Base-by-base conservation (phyloP, 2,888 invertebrate genomes). In the Erannis defoliaria region DNA sequence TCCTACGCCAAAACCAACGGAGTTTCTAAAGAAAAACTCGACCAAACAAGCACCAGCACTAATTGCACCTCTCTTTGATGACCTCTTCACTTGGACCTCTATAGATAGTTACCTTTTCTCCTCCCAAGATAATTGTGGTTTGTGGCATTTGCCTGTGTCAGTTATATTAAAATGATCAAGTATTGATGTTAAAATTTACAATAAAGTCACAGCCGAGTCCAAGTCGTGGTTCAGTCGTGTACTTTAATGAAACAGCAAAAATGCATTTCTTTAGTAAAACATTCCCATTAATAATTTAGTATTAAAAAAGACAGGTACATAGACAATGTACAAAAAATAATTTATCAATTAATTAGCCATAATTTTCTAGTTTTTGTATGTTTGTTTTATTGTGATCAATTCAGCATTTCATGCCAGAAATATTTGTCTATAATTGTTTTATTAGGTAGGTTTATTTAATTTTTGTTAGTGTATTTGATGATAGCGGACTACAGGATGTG, bases 41-140 rank as follows among this genome's bases (percentile, higher is more conserved):
- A 61, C 18, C 16, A 50, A 6, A 50, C 81, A 80, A 53, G 62
- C 68, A 65, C 85, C 50, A 85, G 86, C 18, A 92, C 92, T 0
- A 90, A 89, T 62, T 91, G 60, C 54, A 60, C 64, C 29, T 55
- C 61, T 18, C 60, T 64, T 8, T 55, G 49, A 55, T 48, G 12
- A n/a, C 21, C 42, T 21, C 8, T 18, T 29, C 18, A 8, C 2
- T 26, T 45, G 4, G 8, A 26, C 14, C 23, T n/a, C 5, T 2
- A 9, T 42, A 26, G 14, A 5, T 43, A 26, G 14, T 23, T 23
- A 4, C 5, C 5, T 23, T 23, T 23, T 4, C 5, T 23, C 16
- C 3, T 40, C n/a, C n/a, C n/a, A n/a, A n/a, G n/a, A n/a, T n/a
- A n/a, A n/a, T n/a, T n/a, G n/a, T n/a, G n/a, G n/a, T n/a, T n/a